Evolutionary conservation across 2,113 vertebrate species (phyloP), one percentile per base, ranked within the genome.

Genomic region (Quiscalus mexicanus): DNA sequence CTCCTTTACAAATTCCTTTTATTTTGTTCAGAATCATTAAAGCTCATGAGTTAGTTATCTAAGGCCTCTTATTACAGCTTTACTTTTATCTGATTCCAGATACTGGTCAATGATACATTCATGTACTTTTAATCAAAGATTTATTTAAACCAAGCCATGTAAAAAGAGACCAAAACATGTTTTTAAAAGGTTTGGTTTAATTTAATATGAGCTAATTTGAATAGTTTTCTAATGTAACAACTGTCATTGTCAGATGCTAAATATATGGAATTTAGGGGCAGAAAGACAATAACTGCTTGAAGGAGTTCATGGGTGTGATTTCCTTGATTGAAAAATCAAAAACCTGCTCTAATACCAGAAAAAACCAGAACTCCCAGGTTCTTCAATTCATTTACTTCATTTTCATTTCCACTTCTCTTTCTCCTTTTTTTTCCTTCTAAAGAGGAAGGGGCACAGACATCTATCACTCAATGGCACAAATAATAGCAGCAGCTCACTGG

Each of bases 61-160:
- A 97, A 98, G 98, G 98, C 98, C 98, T 99, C 98, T 98, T 98
- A 98, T 99, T 99, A 98, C 98, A 98, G 98, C 93, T 97, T 97
- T 80, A 97, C 98, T 98, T 99, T 99, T 98, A 99, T 99, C 98
- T 97, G 93, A 98, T 98, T 99, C 98, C 98, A 99, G 98, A 91
- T 97, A 97, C 84, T 94, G 91, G 96, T 98, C 98, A 99, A 98
- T 98, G 98, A 98, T 96, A 97, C 98, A 97, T 98, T 98, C 98
- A 98, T 98, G 96, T 97, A 98, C 97, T 98, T 98, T 98, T 98
- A 97, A 98, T 98, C 95, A 90, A 95, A 96, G 93, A 92, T 96
- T 96, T 91, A 97, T 92, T 96, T 97, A 97, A 93, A 96, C 50
- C 76, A 88, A 93, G 73, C 79, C 35, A 90, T 85, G 55, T 92